Conservation (phyloP, 2,113 vertebrate species). For the Polyodon spathula region DNA sequence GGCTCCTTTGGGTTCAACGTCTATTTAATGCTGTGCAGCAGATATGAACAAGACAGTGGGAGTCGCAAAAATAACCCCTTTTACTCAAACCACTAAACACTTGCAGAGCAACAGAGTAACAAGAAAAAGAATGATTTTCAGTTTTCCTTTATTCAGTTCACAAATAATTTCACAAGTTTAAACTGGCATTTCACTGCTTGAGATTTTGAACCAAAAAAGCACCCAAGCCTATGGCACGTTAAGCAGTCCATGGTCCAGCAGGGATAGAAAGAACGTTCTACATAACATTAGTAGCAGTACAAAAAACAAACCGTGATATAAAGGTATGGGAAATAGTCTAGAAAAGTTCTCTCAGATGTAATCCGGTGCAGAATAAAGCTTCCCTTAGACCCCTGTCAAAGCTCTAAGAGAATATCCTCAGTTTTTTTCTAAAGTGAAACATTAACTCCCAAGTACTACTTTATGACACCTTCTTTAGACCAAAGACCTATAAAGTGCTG, state of each 20-base stretch:
- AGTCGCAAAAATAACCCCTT: too few relatives aligned
- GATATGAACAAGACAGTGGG: too few relatives aligned
- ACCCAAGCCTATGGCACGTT: conserved; percentile 23
- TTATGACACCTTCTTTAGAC: conserved; percentile 1
- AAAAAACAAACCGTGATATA: conserved; percentile 40
- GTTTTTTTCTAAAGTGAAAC: neutral
- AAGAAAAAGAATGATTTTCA: conserved; percentile 33
- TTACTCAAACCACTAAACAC: neutral
- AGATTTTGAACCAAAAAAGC: conserved; percentile 24
- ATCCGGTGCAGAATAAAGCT: conserved; percentile 9
- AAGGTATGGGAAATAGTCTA: conserved; percentile 28
- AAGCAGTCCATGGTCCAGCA: conserved; percentile 24
- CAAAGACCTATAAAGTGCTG: conserved; percentile 1
- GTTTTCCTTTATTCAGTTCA: conserved; percentile 52
- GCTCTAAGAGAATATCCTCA: conserved; percentile 7
- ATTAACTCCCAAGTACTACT: neutral
- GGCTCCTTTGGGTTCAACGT: too few relatives aligned
- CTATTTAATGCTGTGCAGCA: too few relatives aligned
- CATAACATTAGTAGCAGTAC: conserved; percentile 32
- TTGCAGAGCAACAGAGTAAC: conserved; percentile 31
- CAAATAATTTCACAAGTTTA: conserved; percentile 44
- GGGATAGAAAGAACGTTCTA: conserved; percentile 21
- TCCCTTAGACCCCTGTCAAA: conserved; percentile 9
- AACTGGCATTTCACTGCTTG: conserved; percentile 19
- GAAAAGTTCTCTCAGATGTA: conserved; percentile 16